Conservation (phyloP, 2,113 vertebrate species). For the Microcebus tavaratra region DNA sequence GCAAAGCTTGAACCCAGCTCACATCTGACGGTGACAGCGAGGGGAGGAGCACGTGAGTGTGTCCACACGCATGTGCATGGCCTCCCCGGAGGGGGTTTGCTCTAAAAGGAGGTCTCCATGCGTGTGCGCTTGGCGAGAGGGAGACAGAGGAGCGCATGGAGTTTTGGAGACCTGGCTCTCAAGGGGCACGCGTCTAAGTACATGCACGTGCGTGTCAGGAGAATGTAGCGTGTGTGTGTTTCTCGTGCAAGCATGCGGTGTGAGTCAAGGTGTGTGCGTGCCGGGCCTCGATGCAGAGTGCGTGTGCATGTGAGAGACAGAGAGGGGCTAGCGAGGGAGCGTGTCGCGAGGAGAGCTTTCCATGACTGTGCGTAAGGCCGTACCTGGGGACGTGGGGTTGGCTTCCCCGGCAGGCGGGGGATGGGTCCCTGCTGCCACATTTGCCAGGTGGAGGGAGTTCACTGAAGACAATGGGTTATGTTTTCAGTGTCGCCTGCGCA, state of each 20-base stretch:
- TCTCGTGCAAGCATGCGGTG: not conserved
- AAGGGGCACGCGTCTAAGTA: not conserved
- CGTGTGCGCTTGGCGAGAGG: not conserved
- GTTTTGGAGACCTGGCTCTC: not conserved
- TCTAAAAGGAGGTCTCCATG: not conserved
- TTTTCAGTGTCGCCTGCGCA: rapidly evolving
- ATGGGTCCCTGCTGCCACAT: not conserved
- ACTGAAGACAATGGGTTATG: rapidly evolving
- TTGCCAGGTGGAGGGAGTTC: not conserved
- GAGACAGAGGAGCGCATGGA: not conserved
- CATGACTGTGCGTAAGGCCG: too few species aligned
- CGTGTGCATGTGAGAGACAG: not conserved
- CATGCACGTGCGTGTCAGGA: not conserved
- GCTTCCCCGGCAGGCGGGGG: rapidly evolving
- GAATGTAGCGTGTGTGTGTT: too few species aligned
- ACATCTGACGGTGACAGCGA: too few species aligned
- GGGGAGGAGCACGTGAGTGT: not conserved
- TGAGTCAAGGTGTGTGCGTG: not conserved
- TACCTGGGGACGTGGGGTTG: not conserved
- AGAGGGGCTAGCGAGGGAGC: not conserved
- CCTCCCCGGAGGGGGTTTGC: not conserved
- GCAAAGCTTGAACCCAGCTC: not conserved
- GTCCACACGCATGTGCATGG: not conserved
- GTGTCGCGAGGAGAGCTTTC: not conserved
- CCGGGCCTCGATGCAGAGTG: not conserved